Base-by-base conservation (phyloP, 2,888 invertebrate genomes). In the Scaptomyza flava region DNA sequence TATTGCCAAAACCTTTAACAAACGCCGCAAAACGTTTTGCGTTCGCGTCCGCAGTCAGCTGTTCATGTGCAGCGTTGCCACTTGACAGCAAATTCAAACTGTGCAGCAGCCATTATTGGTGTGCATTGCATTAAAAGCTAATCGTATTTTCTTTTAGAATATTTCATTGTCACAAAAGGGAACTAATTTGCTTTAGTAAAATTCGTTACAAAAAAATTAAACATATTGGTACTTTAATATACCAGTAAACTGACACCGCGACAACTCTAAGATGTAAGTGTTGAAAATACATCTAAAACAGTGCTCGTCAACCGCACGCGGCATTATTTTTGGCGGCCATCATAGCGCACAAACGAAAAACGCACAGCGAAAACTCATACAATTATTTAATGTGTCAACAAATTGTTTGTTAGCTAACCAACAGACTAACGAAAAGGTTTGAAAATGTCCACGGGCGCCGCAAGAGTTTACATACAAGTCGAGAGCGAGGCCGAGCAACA, bases 401-500 rank as follows among this genome's bases (percentile, higher is more conserved):
- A 61, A 41, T 38, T 43, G 36, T 17, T 43, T 42, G 42, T 34
- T 47, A 68, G 31, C 41, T 48, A 53, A 50, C 8, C 23, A 47
- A 41, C 30, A 43, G 42, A 51, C 45, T 8, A 69, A 81, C n/a
- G 11, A 78, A 83, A 83, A 62, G 17, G 52, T 50, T 71, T 66
- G 72, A 90, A 90, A 86, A 92, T 92, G 92, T 91, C 92, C 63
- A 81, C 87, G 76, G 87, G 81, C 69, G 89, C 90, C 66, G 70
- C 90, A 58, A 91, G 91, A 85, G 89, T 92, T 68, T 91, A 89
- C 80, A 91, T 92, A 50, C 90, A 92, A 89, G 81, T 92, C 63
- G 92, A 92, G 71, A 82, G 91, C 64, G 89, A 89, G 72, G 89
- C 91, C 72, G 92, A 92, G 82, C 92, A 92, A 79, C 88, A 91